Evolutionary conservation across 1,140 invertebrate species (phyloP).

Genomic region (Zaprionus ghesquierei): DNA sequence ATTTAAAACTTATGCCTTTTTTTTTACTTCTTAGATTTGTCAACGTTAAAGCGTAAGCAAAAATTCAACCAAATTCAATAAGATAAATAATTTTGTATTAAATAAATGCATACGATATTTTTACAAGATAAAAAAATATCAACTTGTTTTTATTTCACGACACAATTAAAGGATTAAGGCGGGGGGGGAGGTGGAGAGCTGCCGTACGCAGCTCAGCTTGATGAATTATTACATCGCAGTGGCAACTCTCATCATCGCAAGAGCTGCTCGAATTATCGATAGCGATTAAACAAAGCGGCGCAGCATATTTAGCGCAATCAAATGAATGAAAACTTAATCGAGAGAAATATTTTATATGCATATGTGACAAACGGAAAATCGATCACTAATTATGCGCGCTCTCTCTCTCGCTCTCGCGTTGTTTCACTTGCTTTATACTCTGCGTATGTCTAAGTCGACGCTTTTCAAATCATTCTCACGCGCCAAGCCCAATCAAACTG

Average conservation of each 20-base stretch:
- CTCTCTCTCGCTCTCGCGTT: neutral
- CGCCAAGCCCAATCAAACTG: neutral
- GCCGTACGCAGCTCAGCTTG: neutral
- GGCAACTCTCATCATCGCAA: slow-evolving; percentile 9
- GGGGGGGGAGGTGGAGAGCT: neutral
- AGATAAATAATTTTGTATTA: slow-evolving; percentile 26
- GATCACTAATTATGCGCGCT: neutral
- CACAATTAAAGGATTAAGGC: too few relatives aligned
- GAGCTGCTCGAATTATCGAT: slow-evolving; percentile 15
- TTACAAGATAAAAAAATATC: slow-evolving; percentile 47
- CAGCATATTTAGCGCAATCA: neutral
- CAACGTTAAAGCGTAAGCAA: slow-evolving; percentile 31
- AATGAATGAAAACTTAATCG: too few relatives aligned
- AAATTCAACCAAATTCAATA: slow-evolving; percentile 41
- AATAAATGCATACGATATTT: slow-evolving; percentile 62
- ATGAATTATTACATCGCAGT: neutral
- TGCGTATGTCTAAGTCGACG: neutral
- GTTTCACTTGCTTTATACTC: too few relatives aligned
- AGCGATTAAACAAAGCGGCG: slow-evolving; percentile 21
- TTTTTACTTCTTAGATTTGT: slow-evolving; percentile 12
- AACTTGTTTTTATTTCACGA: neutral
- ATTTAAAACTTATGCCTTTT: slow-evolving; percentile 3
- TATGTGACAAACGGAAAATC: neutral
- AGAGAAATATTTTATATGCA: neutral
- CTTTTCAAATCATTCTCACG: neutral